Percentiles rank a stretch among this genome's conserved stretches.
Evolutionary conservation across 2,113 vertebrate genomes (phyloP).

Genomic region (Eublepharis macularius): DNA sequence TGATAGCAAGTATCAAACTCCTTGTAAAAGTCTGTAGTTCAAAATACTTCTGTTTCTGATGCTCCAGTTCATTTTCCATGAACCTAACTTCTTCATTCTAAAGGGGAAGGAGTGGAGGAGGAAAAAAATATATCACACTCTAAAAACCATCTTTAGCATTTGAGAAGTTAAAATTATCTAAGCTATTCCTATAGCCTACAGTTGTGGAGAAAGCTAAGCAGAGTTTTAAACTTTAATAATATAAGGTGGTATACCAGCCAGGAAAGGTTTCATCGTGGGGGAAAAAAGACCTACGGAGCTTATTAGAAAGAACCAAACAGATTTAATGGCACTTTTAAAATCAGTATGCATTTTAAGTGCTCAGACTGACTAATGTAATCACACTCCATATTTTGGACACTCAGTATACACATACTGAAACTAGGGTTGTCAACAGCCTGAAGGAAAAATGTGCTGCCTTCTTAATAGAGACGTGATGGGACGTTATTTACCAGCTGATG

Average conservation of each 20-base stretch:
- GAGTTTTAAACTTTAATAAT: neutral
- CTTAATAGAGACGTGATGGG: too few relatives aligned
- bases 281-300: neutral
- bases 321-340: neutral
- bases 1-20: conserved; percentile 89
- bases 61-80: conserved; percentile 91
- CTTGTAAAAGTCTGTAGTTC: conserved; percentile 90
- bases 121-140: neutral
- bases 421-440: too few relatives aligned
- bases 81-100: conserved; percentile 96
- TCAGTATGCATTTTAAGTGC: neutral
- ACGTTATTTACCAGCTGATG: too few relatives aligned
- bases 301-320: accelerated
- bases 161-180: neutral
- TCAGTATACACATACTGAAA: accelerated
- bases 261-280: neutral
- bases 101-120: conserved; percentile 53
- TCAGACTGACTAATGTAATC: neutral
- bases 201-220: neutral
- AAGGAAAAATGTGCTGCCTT: too few relatives aligned
- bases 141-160: neutral
- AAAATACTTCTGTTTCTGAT: conserved; percentile 92
- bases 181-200: neutral
- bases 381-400: neutral
- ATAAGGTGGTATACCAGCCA: accelerated